Evolutionary conservation across 2,113 vertebrate species (phyloP).

Genomic region (Scytalopus superciliaris): DNA sequence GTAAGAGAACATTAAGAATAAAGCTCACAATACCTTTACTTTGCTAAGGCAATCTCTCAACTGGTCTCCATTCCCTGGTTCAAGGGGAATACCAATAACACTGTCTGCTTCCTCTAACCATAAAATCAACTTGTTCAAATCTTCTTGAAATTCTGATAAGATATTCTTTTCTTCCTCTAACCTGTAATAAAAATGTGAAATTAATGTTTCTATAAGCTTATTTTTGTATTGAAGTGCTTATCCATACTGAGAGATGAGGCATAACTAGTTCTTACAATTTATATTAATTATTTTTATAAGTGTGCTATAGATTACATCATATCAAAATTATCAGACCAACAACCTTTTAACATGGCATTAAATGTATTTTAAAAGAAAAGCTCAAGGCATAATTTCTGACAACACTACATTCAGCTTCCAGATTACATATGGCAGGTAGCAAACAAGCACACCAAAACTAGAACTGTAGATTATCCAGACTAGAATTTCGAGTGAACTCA

Average conservation of each 20-base stretch:
- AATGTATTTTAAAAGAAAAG: background rate
- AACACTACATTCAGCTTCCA: background rate
- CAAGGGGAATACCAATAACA: conserved; percentile 70
- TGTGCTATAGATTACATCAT: background rate
- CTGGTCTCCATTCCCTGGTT: conserved; percentile 84
- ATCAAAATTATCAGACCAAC: background rate
- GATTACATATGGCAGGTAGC: background rate
- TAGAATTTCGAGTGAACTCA: background rate
- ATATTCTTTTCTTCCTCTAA: conserved; percentile 82
- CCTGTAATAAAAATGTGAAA: conserved; percentile 64
- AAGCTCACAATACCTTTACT: conserved; percentile 84
- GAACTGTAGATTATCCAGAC: background rate
- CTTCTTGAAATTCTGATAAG: conserved; percentile 81
- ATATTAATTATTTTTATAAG: background rate
- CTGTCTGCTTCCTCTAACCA: conserved; percentile 87
- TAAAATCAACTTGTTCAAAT: conserved; percentile 83
- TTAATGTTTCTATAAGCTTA: background rate
- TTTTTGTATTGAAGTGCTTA: background rate
- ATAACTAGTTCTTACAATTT: background rate
- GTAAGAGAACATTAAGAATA: background rate
- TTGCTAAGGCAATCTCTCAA: conserved; percentile 84
- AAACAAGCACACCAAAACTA: background rate
- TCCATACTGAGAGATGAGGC: background rate
- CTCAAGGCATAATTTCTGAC: background rate
- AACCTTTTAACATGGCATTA: background rate